These are phyloP conservation scores for Corythornis cristatus DNA, from an alignment of 2,113 vertebrate species.

Conservation along the genomic window DNA sequence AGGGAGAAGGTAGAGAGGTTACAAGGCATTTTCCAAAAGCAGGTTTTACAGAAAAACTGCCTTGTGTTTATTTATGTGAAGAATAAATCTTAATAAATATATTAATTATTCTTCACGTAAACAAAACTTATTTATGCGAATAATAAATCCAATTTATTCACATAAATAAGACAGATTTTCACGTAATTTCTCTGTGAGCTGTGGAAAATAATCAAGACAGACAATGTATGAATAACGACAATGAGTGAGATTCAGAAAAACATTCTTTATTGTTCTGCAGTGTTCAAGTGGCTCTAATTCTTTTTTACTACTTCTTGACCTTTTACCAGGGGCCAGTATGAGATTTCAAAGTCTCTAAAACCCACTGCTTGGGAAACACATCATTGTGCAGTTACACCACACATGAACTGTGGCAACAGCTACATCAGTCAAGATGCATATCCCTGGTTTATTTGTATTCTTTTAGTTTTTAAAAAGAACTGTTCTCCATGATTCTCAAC, in stretches of 20 bases:
- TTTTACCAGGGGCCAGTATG: not conserved
- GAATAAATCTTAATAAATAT: not conserved
- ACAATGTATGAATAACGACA: not conserved
- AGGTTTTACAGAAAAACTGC: not conserved
- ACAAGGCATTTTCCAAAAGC: not conserved
- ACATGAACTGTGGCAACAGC: not conserved
- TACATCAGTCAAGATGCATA: not conserved
- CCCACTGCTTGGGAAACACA: conserved; percentile 7
- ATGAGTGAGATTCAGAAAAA: not conserved
- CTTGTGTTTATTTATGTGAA: not conserved
- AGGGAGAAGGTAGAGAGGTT: not conserved
- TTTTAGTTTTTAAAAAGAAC: not conserved
- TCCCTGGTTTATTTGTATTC: conserved; percentile 1
- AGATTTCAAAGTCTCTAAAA: not conserved
- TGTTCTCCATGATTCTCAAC: not conserved
- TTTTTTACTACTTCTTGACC: not conserved
- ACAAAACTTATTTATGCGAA: not conserved
- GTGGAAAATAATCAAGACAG: not conserved
- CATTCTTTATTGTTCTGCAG: not conserved
- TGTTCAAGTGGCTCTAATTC: not conserved
- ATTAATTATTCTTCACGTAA: no score
- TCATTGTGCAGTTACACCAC: not conserved
- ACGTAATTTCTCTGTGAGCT: not conserved
- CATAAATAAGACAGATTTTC: not conserved
- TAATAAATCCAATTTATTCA: not conserved